phyloP scores from a whole-genome alignment of 2,797 vertebrate genomes.

The Hyperoplus immaculatus region DNA sequence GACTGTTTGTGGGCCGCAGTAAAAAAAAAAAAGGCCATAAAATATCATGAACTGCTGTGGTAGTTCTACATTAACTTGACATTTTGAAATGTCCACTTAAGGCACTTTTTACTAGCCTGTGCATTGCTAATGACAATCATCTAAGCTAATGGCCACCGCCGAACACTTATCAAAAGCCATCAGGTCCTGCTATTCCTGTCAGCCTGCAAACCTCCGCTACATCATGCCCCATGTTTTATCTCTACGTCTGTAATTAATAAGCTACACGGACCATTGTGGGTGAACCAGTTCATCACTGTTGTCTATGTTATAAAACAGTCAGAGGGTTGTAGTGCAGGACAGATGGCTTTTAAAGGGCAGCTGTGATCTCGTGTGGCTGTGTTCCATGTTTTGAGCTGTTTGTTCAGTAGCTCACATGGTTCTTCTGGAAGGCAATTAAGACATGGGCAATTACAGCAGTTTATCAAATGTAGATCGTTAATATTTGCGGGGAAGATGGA shows the following conservation, averaged over 20 bases:
- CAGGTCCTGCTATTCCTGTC: not conserved
- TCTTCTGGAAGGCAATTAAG: not conserved
- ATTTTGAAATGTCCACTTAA: not conserved
- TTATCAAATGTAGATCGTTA: too few relatives aligned
- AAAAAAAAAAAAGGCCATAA: not conserved
- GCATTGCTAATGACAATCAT: not conserved
- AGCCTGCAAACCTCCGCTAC: not conserved
- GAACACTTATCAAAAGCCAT: not conserved
- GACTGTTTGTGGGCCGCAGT: not conserved
- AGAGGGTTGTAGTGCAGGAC: not conserved
- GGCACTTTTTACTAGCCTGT: not conserved
- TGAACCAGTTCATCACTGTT: not conserved
- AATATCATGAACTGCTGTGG: not conserved
- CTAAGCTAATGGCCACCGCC: not conserved
- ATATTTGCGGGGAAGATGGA: not conserved
- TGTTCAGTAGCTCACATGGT: not conserved
- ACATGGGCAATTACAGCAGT: not conserved
- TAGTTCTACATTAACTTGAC: too few relatives aligned
- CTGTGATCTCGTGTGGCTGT: conserved; percentile 26
- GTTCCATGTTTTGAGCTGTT: conserved; percentile 9
- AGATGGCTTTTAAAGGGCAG: conserved; percentile 20
- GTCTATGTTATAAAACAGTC: not conserved
- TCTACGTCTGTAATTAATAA: not conserved
- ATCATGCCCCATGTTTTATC: conserved; percentile 1
- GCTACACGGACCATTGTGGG: not conserved